Conservation (phyloP, 2,797 vertebrate species). For the Knipowitschia caucasica region DNA sequence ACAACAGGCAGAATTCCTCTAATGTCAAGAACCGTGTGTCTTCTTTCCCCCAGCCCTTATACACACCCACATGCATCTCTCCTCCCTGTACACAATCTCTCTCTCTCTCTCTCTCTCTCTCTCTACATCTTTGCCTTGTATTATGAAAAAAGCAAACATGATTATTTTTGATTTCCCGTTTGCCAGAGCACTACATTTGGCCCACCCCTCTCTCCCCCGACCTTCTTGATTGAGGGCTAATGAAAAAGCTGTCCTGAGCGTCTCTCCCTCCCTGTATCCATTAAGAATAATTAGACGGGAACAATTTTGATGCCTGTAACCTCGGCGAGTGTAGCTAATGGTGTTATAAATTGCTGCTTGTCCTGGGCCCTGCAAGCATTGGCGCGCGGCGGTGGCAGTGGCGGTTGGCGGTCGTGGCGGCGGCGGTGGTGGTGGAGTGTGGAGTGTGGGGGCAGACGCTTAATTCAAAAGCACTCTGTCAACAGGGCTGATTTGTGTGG, state of each 20-base stretch:
- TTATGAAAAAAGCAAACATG: slow-evolving; percentile 83
- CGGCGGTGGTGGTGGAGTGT: slow-evolving; percentile 28
- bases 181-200: slow-evolving; percentile 91
- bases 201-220: slow-evolving; percentile 74
- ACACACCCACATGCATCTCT: slow-evolving; percentile 9
- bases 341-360: slow-evolving; percentile 99
- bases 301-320: slow-evolving; percentile 99
- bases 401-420: slow-evolving; percentile 36
- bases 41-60: slow-evolving; percentile 34
- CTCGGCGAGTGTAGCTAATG: slow-evolving; percentile 99
- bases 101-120: background rate
- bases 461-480: slow-evolving; percentile 99
- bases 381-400: slow-evolving; percentile 58
- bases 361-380: slow-evolving; percentile 90
- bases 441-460: slow-evolving; percentile 84
- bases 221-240: slow-evolving; percentile 99
- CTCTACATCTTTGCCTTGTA: slow-evolving; percentile 31
- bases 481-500: slow-evolving; percentile 99
- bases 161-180: slow-evolving; percentile 92
- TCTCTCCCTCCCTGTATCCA: slow-evolving; percentile 99
- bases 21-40: slow-evolving; percentile 41
- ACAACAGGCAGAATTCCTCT: slow-evolving; percentile 48
- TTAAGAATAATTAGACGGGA: slow-evolving; percentile 99
- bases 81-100: background rate
- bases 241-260: slow-evolving; percentile 99